A percentile compares a stretch with the other conserved stretches of the same genome.
Conservation (phyloP, 1,140 invertebrate species). For the Battus philenor region DNA sequence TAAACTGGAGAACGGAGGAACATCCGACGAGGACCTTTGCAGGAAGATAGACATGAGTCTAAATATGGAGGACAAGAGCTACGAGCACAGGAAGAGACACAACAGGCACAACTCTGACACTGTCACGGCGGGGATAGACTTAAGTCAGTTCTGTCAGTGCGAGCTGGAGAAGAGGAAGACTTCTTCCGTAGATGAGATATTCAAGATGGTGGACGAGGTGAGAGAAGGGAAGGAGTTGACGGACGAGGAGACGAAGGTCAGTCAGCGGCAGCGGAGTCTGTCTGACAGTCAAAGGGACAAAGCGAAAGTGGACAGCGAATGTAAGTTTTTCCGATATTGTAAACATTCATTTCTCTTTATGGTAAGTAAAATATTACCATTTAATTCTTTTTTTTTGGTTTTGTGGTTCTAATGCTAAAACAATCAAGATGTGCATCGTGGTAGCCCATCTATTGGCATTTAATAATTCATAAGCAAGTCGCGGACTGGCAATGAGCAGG, state of each 20-base stretch:
- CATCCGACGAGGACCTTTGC: slow-evolving; percentile 64
- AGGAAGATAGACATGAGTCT: slow-evolving; percentile 68
- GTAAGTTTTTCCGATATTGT: too few relatives aligned
- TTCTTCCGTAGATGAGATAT: slow-evolving; percentile 83
- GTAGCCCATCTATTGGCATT: too few relatives aligned
- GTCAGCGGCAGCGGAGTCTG: slow-evolving; percentile 82
- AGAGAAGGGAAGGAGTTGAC: slow-evolving; percentile 57
- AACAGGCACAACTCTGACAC: slow-evolving; percentile 65
- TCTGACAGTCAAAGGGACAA: slow-evolving; percentile 81
- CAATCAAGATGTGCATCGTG: too few relatives aligned
- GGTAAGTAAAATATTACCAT: too few relatives aligned
- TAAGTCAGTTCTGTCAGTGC: slow-evolving; percentile 73
- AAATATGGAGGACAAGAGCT: slow-evolving; percentile 54
- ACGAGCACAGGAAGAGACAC: slow-evolving; percentile 60
- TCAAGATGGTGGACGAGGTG: slow-evolving; percentile 65
- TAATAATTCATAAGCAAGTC: too few relatives aligned
- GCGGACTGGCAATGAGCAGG: too few relatives aligned
- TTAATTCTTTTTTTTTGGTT: too few relatives aligned
- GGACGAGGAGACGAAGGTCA: slow-evolving; percentile 78
- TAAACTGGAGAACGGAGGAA: slow-evolving; percentile 48
- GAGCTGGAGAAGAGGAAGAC: slow-evolving; percentile 66
- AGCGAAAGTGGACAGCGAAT: slow-evolving; percentile 63
- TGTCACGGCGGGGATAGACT: slow-evolving; percentile 57
- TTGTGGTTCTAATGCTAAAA: too few relatives aligned
- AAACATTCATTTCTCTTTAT: too few relatives aligned